A percentile compares a stretch with the other conserved stretches of the same genome.
Conservation (phyloP, 2,797 vertebrate genomes). For the Paramormyrops hopkinsi region DNA sequence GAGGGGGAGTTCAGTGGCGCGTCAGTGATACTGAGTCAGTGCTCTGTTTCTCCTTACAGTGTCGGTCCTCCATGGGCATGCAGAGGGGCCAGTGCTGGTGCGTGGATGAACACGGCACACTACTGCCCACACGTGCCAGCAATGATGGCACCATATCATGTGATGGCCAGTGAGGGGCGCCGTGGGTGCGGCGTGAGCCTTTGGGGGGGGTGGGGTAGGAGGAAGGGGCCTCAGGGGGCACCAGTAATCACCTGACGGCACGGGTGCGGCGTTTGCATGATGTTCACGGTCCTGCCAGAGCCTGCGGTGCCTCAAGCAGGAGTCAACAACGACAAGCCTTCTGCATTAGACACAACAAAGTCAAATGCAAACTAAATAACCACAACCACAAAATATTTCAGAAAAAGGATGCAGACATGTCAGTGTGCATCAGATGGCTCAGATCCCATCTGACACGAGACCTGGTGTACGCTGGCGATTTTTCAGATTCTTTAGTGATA, state of each 20-base stretch:
- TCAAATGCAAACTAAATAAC: background rate
- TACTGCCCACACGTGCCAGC: conserved; percentile 49
- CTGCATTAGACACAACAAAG: background rate
- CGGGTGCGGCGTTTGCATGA: conserved; percentile 46
- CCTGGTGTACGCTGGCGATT: background rate
- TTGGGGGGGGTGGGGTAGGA: conserved; percentile 35
- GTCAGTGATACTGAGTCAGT: conserved; percentile 15
- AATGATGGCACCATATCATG: conserved; percentile 65
- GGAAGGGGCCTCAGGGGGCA: conserved; percentile 47
- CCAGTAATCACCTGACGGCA: conserved; percentile 59
- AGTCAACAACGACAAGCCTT: background rate
- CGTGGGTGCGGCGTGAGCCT: conserved; percentile 40
- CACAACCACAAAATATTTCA: background rate
- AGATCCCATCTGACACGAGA: background rate
- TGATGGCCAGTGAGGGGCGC: conserved; percentile 61
- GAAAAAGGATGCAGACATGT: background rate
- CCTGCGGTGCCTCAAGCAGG: background rate
- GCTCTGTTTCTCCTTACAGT: conserved; percentile 60
- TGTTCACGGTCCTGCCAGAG: background rate
- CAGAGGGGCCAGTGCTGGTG: conserved; percentile 86
- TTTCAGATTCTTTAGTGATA: background rate
- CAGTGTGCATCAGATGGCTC: background rate
- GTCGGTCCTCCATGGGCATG: conserved; percentile 80
- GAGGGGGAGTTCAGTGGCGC: background rate
- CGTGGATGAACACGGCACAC: conserved; percentile 72